Percentiles rank a stretch among this genome's conserved stretches.
These are phyloP conservation scores for Diacarnus erythraeanus DNA, from an alignment of 37 sponge, comb jelly and placozoan genomes.

Conservation along the genomic window DNA sequence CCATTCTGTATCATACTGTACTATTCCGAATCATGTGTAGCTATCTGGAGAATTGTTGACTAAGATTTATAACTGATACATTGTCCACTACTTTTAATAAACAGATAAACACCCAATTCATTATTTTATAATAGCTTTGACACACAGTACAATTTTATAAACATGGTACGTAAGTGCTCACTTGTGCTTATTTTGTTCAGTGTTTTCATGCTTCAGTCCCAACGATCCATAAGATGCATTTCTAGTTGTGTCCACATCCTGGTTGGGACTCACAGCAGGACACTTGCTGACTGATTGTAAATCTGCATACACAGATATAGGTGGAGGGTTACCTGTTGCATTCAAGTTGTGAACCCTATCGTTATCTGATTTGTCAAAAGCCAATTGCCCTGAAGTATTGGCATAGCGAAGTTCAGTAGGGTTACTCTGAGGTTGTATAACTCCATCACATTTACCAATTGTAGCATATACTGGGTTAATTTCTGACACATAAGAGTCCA, in stretches of 20 bases:
- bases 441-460: not conserved
- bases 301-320: not conserved
- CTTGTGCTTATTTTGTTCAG: not conserved
- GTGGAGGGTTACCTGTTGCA: too few relatives aligned
- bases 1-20: too few relatives aligned
- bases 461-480: not conserved
- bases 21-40: too few relatives aligned
- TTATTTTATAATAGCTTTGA: too few relatives aligned
- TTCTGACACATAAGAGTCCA: not conserved
- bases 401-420: not conserved
- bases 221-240: not conserved
- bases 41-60: not conserved
- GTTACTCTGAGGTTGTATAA: not conserved
- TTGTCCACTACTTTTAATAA: not conserved
- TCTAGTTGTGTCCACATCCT: not conserved
- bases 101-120: not conserved
- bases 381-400: not conserved
- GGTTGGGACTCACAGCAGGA: not conserved
- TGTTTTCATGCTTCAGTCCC: not conserved
- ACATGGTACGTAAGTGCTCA: too few relatives aligned
- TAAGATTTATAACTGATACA: not conserved
- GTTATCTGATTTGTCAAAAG: not conserved
- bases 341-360: too few relatives aligned
- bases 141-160: too few relatives aligned
- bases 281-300: not conserved